These are phyloP conservation scores for Hassar affinis DNA, from an alignment of 2,113 vertebrate species.

Conservation along the genomic window DNA sequence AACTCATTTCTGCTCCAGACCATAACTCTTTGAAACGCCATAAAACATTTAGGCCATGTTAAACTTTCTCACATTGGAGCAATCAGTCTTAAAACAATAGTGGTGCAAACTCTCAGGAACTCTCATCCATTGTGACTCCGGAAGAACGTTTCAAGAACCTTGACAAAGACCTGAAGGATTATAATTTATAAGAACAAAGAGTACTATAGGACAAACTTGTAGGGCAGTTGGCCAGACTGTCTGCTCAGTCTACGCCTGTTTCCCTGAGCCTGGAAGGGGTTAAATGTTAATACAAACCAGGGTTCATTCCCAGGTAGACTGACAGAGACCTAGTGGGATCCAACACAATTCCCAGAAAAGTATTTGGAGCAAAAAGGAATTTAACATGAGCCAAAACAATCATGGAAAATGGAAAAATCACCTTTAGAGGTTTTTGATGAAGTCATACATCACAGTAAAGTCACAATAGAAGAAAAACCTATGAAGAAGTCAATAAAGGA, in stretches of 20 bases:
- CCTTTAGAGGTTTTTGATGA: not conserved
- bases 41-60: not conserved
- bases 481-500: not conserved
- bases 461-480: not conserved
- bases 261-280: not conserved
- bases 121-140: not conserved
- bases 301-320: not conserved
- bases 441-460: not conserved
- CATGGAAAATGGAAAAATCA: not conserved
- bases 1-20: constrained; percentile 11
- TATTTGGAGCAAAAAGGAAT: not conserved
- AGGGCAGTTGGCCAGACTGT: not conserved
- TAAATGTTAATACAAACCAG: not conserved
- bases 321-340: not conserved
- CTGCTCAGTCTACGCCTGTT: not conserved
- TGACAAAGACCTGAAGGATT: not conserved
- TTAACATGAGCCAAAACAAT: not conserved
- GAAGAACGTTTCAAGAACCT: not conserved
- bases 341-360: not conserved
- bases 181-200: not conserved
- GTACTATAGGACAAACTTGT: not conserved
- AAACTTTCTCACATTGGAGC: constrained; percentile 4
- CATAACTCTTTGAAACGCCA: not conserved
- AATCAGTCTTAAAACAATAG: constrained; percentile 29
- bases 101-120: not conserved